Percentiles rank a stretch among this genome's conserved stretches.
Conservation (phyloP, 2,888 invertebrate species). For the Panzeria rudis region DNA sequence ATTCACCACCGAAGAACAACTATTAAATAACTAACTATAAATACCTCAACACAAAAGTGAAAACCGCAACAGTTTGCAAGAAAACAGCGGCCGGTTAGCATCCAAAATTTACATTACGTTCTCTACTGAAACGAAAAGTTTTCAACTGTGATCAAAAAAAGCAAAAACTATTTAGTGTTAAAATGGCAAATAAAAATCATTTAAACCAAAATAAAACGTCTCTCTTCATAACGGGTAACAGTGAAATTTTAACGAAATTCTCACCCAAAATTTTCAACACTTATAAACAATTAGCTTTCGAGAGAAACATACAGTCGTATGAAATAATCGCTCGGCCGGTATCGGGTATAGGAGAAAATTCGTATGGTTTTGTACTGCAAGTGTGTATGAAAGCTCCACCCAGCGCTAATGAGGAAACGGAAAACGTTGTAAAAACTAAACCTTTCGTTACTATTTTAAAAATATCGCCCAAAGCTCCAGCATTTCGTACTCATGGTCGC, state of each 20-base stretch:
- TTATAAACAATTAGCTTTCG: slow-evolving; percentile 61
- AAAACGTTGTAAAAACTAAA: neutral
- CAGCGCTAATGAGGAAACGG: slow-evolving; percentile 24
- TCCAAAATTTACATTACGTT: slow-evolving; percentile 1
- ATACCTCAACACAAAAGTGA: slow-evolving; percentile 55
- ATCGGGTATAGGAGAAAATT: slow-evolving; percentile 76
- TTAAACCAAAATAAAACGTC: slow-evolving; percentile 16
- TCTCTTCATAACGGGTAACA: slow-evolving; percentile 37
- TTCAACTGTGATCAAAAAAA: slow-evolving; percentile 12
- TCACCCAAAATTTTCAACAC: slow-evolving; percentile 59
- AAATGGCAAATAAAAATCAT: slow-evolving; percentile 40
- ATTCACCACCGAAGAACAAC: slow-evolving; percentile 39
- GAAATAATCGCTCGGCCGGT: slow-evolving; percentile 59
- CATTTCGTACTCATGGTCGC: slow-evolving; percentile 77
- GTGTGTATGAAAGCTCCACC: slow-evolving; percentile 66
- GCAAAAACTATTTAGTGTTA: neutral
- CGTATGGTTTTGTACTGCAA: slow-evolving; percentile 75
- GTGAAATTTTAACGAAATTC: slow-evolving; percentile 58
- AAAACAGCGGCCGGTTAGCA: slow-evolving; percentile 45
- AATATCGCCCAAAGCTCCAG: slow-evolving; percentile 78
- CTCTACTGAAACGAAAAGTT: neutral
- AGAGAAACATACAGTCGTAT: slow-evolving; percentile 57
- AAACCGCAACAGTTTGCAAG: slow-evolving; percentile 57
- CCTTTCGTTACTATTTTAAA: slow-evolving; percentile 75
- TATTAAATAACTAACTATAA: slow-evolving; percentile 67